phyloP scores from a whole-genome alignment of 1,140 invertebrate species.

The Agrypnia vestita region DNA sequence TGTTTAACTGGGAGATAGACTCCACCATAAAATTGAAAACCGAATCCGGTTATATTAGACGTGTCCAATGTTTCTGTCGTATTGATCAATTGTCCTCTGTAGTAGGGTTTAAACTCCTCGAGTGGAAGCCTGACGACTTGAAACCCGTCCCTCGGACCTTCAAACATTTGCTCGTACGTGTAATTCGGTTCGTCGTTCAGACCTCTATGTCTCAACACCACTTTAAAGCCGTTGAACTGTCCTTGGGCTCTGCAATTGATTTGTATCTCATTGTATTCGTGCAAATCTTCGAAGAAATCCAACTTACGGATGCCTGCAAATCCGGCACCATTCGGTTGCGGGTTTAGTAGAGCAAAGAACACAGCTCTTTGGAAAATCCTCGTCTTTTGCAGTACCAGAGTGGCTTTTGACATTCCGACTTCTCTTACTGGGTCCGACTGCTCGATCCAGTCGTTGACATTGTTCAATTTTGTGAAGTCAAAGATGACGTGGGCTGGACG shows the following conservation, averaged over 20 bases:
- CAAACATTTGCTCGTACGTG: conserved; percentile 80
- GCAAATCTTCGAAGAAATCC: conserved; percentile 71
- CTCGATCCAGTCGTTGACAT: conserved; percentile 73
- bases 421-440: conserved; percentile 78
- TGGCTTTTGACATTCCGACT: conserved; percentile 80
- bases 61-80: conserved; percentile 75
- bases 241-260: conserved; percentile 77
- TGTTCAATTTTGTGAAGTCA: conserved; percentile 50
- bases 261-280: conserved; percentile 70
- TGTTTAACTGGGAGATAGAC: conserved; percentile 80
- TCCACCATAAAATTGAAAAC: conserved; percentile 81
- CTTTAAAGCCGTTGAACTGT: conserved; percentile 74
- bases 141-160: conserved; percentile 73
- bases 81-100: conserved; percentile 74
- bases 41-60: conserved; percentile 77
- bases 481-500: conserved; percentile 30
- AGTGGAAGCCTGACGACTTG: conserved; percentile 72
- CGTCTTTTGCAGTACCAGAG: conserved; percentile 75
- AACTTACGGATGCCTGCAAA: conserved; percentile 77
- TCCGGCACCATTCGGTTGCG: conserved; percentile 80
- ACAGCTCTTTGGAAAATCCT: conserved; percentile 76
- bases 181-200: conserved; percentile 73
- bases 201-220: conserved; percentile 76
- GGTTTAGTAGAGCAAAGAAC: conserved; percentile 80
- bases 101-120: conserved; percentile 77